Percentiles rank a stretch among this genome's conserved stretches.
Conservation (phyloP, 2,797 vertebrate genomes). For the Tarsius wallacei region DNA sequence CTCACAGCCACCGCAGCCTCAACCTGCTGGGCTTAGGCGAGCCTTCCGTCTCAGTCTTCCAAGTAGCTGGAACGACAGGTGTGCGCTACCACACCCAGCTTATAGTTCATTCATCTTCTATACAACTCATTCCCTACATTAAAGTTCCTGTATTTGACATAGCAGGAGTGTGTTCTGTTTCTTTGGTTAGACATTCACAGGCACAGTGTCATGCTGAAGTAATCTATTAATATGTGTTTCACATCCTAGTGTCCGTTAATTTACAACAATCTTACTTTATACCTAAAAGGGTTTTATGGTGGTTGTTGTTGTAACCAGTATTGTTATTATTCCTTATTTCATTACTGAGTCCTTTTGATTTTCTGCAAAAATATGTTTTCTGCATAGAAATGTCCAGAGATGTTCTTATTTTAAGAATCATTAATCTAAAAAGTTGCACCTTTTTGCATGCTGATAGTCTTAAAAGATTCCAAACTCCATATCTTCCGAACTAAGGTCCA, state of each 20-base stretch:
- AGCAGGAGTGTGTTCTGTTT: neutral
- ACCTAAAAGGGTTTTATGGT: neutral
- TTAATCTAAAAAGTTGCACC: neutral
- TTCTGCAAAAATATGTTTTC: neutral
- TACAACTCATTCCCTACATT: neutral
- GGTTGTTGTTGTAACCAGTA: neutral
- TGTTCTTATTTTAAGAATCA: constrained; percentile 4
- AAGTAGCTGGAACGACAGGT: no score
- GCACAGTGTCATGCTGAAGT: neutral
- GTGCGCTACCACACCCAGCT: no score
- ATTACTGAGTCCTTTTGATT: neutral
- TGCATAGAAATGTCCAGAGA: neutral
- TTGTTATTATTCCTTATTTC: neutral
- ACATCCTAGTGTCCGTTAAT: neutral
- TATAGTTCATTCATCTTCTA: neutral
- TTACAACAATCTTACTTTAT: neutral
- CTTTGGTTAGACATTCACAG: neutral
- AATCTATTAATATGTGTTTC: neutral
- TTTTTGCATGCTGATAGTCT: neutral
- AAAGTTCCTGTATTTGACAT: neutral
- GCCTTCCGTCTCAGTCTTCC: no score
- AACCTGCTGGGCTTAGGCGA: no score
- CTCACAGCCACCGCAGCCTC: no score
- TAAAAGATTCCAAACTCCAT: neutral
- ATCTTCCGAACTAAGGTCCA: neutral